phyloP scores from a whole-genome alignment of 2,113 vertebrate genomes.

The Grus americana region DNA sequence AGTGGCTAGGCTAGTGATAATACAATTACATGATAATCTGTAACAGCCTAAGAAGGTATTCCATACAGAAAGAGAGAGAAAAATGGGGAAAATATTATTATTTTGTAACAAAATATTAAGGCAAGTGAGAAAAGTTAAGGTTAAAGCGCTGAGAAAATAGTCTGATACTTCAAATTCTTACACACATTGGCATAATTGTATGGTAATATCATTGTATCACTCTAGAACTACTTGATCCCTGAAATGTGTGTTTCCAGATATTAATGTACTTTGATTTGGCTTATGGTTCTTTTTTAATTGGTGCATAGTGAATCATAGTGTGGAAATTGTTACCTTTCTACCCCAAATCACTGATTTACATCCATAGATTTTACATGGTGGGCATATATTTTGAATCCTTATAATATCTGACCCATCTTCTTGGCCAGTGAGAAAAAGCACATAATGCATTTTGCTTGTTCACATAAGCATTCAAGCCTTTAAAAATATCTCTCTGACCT shows the following conservation, averaged over 20 bases:
- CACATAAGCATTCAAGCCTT: background rate
- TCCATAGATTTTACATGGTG: background rate
- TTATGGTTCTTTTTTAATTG: background rate
- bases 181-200: accelerated
- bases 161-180: background rate
- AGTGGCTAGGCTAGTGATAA: background rate
- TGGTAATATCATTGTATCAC: background rate
- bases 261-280: background rate
- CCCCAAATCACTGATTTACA: background rate
- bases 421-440: background rate
- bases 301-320: background rate
- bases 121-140: background rate
- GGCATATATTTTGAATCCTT: background rate
- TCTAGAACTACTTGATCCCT: background rate
- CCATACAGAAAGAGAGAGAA: background rate
- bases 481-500: conserved; percentile 53
- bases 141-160: background rate
- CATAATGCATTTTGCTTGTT: background rate
- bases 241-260: background rate
- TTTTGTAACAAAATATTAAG: background rate
- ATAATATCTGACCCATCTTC: background rate
- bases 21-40: accelerated
- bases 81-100: background rate
- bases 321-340: background rate
- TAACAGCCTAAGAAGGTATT: background rate